These are phyloP conservation scores for Arbacia lixula DNA, from an alignment of 53 echinoderm and acorn worm genomes.

Conservation along the genomic window DNA sequence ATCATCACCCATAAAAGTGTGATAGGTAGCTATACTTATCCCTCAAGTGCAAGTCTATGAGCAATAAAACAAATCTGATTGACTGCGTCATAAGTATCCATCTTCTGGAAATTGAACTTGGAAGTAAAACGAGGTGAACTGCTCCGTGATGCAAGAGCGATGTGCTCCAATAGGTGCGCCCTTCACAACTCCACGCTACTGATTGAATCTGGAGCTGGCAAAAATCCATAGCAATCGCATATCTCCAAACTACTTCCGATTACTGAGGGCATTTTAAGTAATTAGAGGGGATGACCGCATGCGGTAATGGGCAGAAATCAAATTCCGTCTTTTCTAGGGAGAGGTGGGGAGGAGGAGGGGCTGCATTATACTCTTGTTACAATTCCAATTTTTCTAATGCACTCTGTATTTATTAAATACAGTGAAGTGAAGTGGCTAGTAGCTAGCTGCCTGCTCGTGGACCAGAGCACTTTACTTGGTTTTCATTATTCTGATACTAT, in stretches of 20 bases:
- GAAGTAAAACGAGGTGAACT: no score
- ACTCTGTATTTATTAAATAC: conserved; percentile 55
- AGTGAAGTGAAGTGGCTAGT: conserved; percentile 28
- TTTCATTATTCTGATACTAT: no score
- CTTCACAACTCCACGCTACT: conserved; percentile 22
- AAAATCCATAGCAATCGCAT: conserved; percentile 46
- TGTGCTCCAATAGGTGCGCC: no score
- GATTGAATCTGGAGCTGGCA: conserved; percentile 28
- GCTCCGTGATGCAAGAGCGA: no score
- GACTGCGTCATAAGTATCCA: no score
- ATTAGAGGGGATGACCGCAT: conserved; percentile 32
- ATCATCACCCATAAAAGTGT: no score
- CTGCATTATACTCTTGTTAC: conserved; percentile 33
- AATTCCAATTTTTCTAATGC: conserved; percentile 56
- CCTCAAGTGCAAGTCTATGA: no score
- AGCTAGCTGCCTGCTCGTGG: conserved; percentile 6
- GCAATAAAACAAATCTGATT: no score
- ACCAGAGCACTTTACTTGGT: no score
- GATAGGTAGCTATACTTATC: no score
- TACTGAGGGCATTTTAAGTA: conserved; percentile 49
- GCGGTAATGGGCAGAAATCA: conserved; percentile 40
- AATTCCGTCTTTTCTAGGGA: conserved; percentile 12
- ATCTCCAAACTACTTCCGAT: conserved; percentile 12
- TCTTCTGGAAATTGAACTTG: no score
- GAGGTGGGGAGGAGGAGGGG: conserved; percentile 34